Evolutionary conservation across 1,140 invertebrate species (phyloP).

Genomic region (Platorchestia sp.): DNA sequence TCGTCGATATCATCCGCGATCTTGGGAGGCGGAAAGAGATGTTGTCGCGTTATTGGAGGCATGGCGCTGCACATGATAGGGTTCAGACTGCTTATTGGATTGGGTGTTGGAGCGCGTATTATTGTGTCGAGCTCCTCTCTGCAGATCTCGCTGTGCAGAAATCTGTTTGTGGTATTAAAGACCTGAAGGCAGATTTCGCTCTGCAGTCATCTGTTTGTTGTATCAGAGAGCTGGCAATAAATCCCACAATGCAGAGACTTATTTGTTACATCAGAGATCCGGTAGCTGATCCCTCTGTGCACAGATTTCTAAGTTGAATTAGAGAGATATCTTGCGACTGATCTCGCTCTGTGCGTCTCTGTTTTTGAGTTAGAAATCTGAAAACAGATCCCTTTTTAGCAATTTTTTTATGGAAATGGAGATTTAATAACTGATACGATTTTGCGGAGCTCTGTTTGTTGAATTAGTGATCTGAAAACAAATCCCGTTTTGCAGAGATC

Average conservation of each 20-base stretch:
- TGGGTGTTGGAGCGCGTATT: not conserved
- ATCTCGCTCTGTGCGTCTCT: too few species aligned
- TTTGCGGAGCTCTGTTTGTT: not conserved
- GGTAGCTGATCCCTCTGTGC: too few species aligned
- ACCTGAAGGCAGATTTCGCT: not conserved
- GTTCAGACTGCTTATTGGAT: conserved; percentile 14
- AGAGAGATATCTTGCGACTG: too few species aligned
- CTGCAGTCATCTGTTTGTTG: not conserved
- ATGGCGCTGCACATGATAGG: conserved; percentile 1
- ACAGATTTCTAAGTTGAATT: too few species aligned
- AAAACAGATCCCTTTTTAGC: too few species aligned
- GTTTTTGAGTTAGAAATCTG: too few species aligned
- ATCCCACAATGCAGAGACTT: not conserved
- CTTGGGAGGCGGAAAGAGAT: not conserved
- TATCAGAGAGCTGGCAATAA: not conserved
- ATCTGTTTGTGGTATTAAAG: not conserved
- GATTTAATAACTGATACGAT: too few species aligned
- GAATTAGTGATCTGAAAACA: not conserved
- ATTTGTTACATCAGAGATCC: not conserved
- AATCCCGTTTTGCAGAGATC: not conserved
- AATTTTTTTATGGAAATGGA: too few species aligned
- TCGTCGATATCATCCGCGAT: conserved; percentile 20
- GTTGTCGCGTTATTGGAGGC: conserved; percentile 22
- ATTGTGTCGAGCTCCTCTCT: not conserved
- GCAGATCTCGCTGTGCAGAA: not conserved